Base-by-base conservation (phyloP, 2,113 vertebrate species). In the Oncorhynchus masou region DNA sequence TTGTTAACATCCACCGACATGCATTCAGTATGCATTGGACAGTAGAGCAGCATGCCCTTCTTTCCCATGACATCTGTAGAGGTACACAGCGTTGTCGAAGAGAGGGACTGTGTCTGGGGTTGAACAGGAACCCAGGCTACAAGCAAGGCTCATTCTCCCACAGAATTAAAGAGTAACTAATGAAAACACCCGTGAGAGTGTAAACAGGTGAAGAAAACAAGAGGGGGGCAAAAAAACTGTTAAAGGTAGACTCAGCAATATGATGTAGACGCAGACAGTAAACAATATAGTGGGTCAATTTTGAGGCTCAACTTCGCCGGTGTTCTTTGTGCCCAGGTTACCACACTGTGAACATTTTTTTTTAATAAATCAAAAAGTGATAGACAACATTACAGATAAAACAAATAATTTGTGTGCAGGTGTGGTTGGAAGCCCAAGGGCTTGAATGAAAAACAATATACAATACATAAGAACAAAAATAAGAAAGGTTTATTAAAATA, bases 401-500 rank as follows among this genome's bases (percentile, higher is more conserved):
- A 45, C 39, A 1, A 45, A 45, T 45, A 1, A 45, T 11, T 45
- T 45, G 39, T 7, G 6, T 34, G 34, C 34, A 34, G 34, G 34
- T 34, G 34, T 34, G 34, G 6, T 45, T 45, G 39, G 39, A 45
- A 45, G 39, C 39, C 39, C 39, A 45, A 3, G 8, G 39, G 39
- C 9, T 45, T 45, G 9, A 11, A 45, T 45, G 39, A 45, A 45
- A 45, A 45, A 45, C 39, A 2, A 45, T 12, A 45, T 12, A 45
- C 39, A 39, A 39, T 39, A 39, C 39, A 39, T 39, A 9, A 39
- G 2, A 9, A 39, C 1, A 39, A 39, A 39, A 39, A 39, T 39
- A 39, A 39, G 8, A 39, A 39, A 9, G 39, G 39, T 39, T 39
- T 9, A 76, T 93, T 93, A 89, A 90, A 84, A 80, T 1, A 68